Base-by-base conservation (phyloP, 2,888 invertebrate genomes). In the Brenthis hecate region DNA sequence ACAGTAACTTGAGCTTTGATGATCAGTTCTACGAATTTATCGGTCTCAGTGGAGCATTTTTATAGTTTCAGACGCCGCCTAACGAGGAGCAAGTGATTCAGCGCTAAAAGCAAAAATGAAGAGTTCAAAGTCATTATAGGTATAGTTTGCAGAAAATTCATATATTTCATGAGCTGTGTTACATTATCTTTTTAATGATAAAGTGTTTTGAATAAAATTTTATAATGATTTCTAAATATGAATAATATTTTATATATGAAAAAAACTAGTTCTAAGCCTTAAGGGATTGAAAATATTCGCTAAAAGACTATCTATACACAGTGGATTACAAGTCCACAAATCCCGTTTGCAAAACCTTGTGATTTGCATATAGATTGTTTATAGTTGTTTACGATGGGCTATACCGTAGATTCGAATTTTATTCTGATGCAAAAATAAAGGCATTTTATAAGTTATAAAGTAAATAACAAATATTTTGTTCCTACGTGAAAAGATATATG, bases 281-380 rank as follows among this genome's bases (percentile, higher is more conserved):
- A 60, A 48, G 14, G 23, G 19, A 61, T 51, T 28, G 32, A 51
- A 51, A 32, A 61, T 48, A 32, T 36, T 54, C 53, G 47, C 63
- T 68, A 19, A 64, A 68, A 63, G 16, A 36, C 32, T 16, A 57
- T 68, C 32, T 16, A 57, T 68, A 64, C 62, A 36, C 48, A 64
- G 58, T 14, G 54, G 54, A 64, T 68, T 64, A 36, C 58, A 64
- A 68, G 58, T 58, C 55, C 68, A 58, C 64, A 51, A 66, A 32
- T 60, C 48, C n/a, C 62, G 61, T 53, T 80, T 81, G 82, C 80
- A 78, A 80, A 74, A 74, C 76, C 77, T 73, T 78, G 81, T 82
- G 82, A 86, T 87, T 87, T 83, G 84, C 88, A 88, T 88, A 83
- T 82, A 85, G 83, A 87, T 86, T 83, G 84, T 84, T 82, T 80